Conservation (phyloP, 1,140 invertebrate species). For the Dreissena rostriformis region DNA sequence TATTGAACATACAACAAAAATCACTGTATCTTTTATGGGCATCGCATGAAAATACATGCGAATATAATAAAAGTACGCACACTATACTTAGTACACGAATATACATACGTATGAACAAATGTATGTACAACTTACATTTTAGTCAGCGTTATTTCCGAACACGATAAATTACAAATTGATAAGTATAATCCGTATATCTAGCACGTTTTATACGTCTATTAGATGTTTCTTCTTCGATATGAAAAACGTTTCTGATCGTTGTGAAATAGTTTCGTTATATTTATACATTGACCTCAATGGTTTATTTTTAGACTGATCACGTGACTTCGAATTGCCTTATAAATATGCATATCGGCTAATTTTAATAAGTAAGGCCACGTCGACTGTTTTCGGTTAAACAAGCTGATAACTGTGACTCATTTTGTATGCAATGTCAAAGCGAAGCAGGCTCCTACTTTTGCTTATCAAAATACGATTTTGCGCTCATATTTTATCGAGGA, state of each 20-base stretch:
- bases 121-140: background rate
- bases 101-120: background rate
- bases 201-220: background rate
- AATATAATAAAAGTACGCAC: background rate
- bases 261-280: conserved; percentile 46
- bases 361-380: conserved; percentile 22
- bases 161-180: background rate
- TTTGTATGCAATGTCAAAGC: background rate
- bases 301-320: conserved; percentile 24
- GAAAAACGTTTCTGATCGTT: conserved; percentile 38
- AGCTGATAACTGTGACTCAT: background rate
- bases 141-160: background rate
- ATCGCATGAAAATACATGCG: background rate
- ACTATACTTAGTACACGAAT: background rate
- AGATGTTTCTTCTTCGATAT: background rate
- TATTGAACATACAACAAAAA: too few relatives aligned
- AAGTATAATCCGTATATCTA: background rate
- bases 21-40: too few relatives aligned
- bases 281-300: conserved; percentile 6
- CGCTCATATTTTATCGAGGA: too few relatives aligned
- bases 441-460: background rate
- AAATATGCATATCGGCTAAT: conserved; percentile 1
- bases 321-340: conserved; percentile 23
- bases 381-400: background rate
- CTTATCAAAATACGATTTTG: background rate